Conservation (phyloP, 2,888 invertebrate species). For the Diarsia mendica region DNA sequence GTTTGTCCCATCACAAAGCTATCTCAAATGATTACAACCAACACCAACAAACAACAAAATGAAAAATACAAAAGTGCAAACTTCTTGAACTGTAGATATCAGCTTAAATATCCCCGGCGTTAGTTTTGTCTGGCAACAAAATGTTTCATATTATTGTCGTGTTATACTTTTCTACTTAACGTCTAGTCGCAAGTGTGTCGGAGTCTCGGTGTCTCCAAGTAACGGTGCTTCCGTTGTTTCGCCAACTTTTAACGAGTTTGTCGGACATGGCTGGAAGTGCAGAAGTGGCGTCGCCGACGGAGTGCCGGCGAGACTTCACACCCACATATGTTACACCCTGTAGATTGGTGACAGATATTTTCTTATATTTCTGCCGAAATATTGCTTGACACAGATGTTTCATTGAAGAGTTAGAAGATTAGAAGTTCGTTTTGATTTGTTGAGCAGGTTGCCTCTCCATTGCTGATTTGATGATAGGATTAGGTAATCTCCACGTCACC, state of each 20-base stretch:
- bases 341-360: slow-evolving; percentile 35
- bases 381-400: slow-evolving; percentile 12
- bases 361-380: slow-evolving; percentile 44
- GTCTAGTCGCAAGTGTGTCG: slow-evolving; percentile 87
- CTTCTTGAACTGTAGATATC: slow-evolving; percentile 70
- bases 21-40: slow-evolving; percentile 26
- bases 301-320: slow-evolving; percentile 70
- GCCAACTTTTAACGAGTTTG: slow-evolving; percentile 90
- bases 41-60: slow-evolving; percentile 57
- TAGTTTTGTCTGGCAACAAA: slow-evolving; percentile 81
- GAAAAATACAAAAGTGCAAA: slow-evolving; percentile 69
- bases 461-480: background rate
- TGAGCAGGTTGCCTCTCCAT: background rate
- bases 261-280: slow-evolving; percentile 83
- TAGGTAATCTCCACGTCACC: background rate
- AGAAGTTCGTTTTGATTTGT: background rate
- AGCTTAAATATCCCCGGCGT: slow-evolving; percentile 80
- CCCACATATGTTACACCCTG: slow-evolving; percentile 75
- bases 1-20: slow-evolving; percentile 19
- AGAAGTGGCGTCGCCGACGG: slow-evolving; percentile 72
- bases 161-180: slow-evolving; percentile 88
- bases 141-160: slow-evolving; percentile 85
- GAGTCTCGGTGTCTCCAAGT: slow-evolving; percentile 80
- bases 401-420: background rate
- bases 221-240: slow-evolving; percentile 86